A percentile compares a stretch with the other conserved stretches of the same genome.
These are phyloP conservation scores for Eubasilissa splendida DNA, from an alignment of 2,888 invertebrate genomes.

Conservation along the genomic window DNA sequence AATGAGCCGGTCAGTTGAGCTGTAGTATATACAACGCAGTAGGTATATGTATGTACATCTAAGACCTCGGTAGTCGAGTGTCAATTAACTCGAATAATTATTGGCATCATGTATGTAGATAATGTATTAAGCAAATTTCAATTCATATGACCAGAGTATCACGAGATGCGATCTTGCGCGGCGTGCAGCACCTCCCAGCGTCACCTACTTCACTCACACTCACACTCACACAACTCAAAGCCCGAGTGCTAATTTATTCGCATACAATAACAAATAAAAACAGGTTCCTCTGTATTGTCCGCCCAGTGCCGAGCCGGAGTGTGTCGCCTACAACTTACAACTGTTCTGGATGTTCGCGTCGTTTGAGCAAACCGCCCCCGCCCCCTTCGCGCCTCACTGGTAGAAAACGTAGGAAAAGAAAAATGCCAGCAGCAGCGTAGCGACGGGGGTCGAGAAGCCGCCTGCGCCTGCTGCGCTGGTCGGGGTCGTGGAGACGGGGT, in stretches of 20 bases:
- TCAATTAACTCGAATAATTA: neutral
- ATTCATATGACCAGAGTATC: constrained; percentile 51
- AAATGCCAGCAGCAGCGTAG: constrained; percentile 4
- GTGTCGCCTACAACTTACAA: constrained; percentile 1
- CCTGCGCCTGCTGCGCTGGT: neutral
- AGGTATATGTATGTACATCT: neutral
- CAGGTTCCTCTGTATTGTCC: constrained; percentile 33
- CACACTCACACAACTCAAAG: constrained; percentile 4
- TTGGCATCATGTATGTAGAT: neutral
- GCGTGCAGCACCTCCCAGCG: neutral
- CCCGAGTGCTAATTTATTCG: constrained; percentile 26
- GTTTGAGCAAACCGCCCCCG: neutral
- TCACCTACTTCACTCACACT: neutral
- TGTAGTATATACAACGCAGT: constrained; percentile 1
- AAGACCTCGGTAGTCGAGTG: constrained; percentile 12
- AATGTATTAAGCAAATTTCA: constrained; percentile 26
- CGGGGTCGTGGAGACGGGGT: neutral
- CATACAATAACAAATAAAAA: constrained; percentile 27
- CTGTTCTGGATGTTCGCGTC: constrained; percentile 23
- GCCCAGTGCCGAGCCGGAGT: constrained; percentile 13
- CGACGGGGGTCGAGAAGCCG: constrained; percentile 2
- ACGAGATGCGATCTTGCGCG: constrained; percentile 33
- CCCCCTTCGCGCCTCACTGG: neutral
- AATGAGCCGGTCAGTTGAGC: constrained; percentile 21
- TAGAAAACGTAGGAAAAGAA: constrained; percentile 8